phyloP scores from a whole-genome alignment of 2,888 invertebrate species.

The Rhorus exstirpatorius region DNA sequence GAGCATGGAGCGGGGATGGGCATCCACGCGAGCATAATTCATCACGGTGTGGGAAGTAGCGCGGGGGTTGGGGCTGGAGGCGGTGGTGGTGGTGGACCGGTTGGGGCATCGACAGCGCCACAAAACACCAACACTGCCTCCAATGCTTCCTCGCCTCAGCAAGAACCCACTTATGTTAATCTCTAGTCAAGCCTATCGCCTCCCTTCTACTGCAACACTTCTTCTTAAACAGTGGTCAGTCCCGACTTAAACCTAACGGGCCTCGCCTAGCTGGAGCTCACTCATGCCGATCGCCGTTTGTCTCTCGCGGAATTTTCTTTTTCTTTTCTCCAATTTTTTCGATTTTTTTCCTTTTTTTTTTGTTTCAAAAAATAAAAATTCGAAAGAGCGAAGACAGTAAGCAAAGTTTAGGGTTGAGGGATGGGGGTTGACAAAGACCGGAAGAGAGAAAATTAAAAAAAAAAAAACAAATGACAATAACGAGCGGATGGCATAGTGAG shows the following conservation, averaged over 20 bases:
- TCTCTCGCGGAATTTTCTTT: slow-evolving; percentile 38
- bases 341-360: neutral
- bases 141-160: slow-evolving; percentile 87
- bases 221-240: slow-evolving; percentile 86
- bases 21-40: slow-evolving; percentile 86
- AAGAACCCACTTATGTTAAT: slow-evolving; percentile 97
- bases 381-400: no score
- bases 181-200: slow-evolving; percentile 90
- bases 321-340: neutral
- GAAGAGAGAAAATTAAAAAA: neutral
- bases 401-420: no score
- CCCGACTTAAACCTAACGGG: slow-evolving; percentile 85
- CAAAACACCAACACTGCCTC: slow-evolving; percentile 86
- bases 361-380: no score
- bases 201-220: slow-evolving; percentile 86
- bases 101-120: slow-evolving; percentile 89
- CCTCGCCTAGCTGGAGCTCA: slow-evolving; percentile 81
- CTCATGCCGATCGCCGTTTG: slow-evolving; percentile 76
- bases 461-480: slow-evolving; percentile 36
- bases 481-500: slow-evolving; percentile 80
- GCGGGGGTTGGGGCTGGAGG: slow-evolving; percentile 85
- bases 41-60: slow-evolving; percentile 86
- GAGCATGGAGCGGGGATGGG: slow-evolving; percentile 87
- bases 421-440: no score
- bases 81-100: slow-evolving; percentile 85